Base-by-base conservation (phyloP, 1,140 invertebrate species). In the Penaeus vannamei region DNA sequence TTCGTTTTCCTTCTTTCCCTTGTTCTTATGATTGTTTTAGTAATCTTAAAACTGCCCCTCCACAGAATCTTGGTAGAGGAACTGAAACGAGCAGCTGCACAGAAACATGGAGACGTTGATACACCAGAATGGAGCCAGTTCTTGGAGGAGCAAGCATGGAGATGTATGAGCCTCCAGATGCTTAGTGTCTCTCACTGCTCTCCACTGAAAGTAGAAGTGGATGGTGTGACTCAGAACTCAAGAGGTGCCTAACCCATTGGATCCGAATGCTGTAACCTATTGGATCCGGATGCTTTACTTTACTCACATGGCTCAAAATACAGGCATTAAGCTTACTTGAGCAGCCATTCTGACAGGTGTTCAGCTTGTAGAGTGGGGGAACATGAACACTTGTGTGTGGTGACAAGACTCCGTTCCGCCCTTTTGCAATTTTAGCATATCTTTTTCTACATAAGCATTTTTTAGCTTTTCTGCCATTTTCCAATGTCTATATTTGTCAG, bases 161-260 rank as follows among this genome's bases (percentile, higher is more conserved):
- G 46, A 32, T 85, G 84, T 69, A 72, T 85, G 66, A 85, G 36
- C 17, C 84, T 85, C 2, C 84, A 85, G 46, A 46, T 85, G 22
- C 84, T 85, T 32, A 23, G 36, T 29, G 66, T 76, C 26, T 60
- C 46, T 10, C 84, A 85, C 84, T 61, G 66, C 36, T 77, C 29
- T 32, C 66, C 10, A 23, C 62, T 77, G 0, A 85, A 76, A 60
- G 53, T 85, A 36, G 84, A 85, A 76, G 23, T 85, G 46, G 69
- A 85, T 59, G 69, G 84, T 12, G 36, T 29, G 59, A 85, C 84
- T 60, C 84, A 85, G 32, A 85, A 85, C 53, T 60, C 69, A 32
- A 85, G 77, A 77, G 84, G 84, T 85, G 53, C 53, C 14, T 12
- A 53, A 17, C 36, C 4, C 36, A 42, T 42, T 42, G 3, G 36